Percentiles rank a stretch among this genome's conserved stretches.
phyloP scores from a whole-genome alignment of 2,888 invertebrate species.

The Tinea trinotella region DNA sequence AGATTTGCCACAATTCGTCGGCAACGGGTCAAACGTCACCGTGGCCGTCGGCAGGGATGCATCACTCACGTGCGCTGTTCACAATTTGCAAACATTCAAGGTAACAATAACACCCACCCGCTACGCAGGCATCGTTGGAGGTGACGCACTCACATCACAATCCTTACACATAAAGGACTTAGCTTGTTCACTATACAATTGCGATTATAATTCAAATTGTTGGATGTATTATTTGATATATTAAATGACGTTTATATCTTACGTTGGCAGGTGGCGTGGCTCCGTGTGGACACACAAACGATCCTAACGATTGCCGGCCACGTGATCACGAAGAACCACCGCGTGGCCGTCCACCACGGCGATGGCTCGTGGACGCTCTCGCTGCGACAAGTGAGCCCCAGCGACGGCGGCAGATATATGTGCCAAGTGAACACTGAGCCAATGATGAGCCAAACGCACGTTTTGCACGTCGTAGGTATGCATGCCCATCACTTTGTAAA shows the following conservation, averaged over 20 bases:
- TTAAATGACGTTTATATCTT: no score
- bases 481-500: no score
- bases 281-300: conserved; percentile 91
- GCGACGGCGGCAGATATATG: conserved; percentile 89
- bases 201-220: background rate
- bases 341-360: conserved; percentile 84
- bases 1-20: conserved; percentile 78
- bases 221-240: no score
- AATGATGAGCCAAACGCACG: conserved; percentile 65
- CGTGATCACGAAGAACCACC: conserved; percentile 92
- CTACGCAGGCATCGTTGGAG: no score
- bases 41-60: conserved; percentile 79
- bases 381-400: conserved; percentile 82
- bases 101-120: no score
- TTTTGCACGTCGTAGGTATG: conserved; percentile 59
- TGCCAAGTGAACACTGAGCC: conserved; percentile 71
- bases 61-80: conserved; percentile 77
- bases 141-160: conserved; percentile 19
- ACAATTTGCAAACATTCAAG: conserved; percentile 78
- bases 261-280: conserved; percentile 85
- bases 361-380: conserved; percentile 88
- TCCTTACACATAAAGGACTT: conserved; percentile 15
- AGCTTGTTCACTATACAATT: conserved; percentile 19
- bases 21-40: conserved; percentile 77
- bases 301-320: conserved; percentile 90